Evolutionary conservation across 2,797 vertebrate species (phyloP).

Genomic region (Acanthurus tractus): DNA sequence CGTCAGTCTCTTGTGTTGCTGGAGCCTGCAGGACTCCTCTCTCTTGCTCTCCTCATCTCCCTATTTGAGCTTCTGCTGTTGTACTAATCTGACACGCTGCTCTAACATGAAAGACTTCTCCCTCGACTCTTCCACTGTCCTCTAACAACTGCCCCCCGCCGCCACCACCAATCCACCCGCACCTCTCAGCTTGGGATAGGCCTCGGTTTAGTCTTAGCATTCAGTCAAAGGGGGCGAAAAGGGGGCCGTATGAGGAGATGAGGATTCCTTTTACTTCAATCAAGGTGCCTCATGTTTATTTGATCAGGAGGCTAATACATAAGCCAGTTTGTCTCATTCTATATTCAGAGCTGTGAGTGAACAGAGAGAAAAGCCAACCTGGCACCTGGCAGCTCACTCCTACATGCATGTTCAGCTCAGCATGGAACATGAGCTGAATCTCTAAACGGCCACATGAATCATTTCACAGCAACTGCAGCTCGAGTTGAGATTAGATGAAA

Average conservation of each 20-base stretch:
- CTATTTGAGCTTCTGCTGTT: conserved; percentile 51
- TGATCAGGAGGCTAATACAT: conserved; percentile 67
- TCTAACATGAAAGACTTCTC: conserved; percentile 69
- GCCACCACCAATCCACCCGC: background rate
- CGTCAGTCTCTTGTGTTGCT: conserved; percentile 16
- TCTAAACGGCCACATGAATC: conserved; percentile 33
- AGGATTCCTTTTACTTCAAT: conserved; percentile 53
- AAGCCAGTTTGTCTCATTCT: conserved; percentile 60
- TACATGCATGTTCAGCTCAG: conserved; percentile 30
- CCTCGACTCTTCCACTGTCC: conserved; percentile 37
- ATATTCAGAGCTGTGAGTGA: conserved; percentile 69
- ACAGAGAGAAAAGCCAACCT: conserved; percentile 43
- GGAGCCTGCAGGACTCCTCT: conserved; percentile 37
- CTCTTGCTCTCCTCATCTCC: conserved; percentile 34
- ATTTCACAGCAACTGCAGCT: conserved; percentile 27
- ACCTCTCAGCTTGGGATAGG: conserved; percentile 13
- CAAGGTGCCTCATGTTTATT: conserved; percentile 76
- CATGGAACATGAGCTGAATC: conserved; percentile 28
- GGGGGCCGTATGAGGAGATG: conserved; percentile 53
- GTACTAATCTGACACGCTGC: conserved; percentile 61
- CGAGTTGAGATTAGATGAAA: conserved; percentile 19
- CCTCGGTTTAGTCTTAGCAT: conserved; percentile 25
- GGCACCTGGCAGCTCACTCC: conserved; percentile 42
- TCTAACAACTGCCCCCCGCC: conserved; percentile 3
- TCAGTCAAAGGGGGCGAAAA: conserved; percentile 10